Percentiles rank a stretch among this genome's conserved stretches.
Evolutionary conservation across 1,140 invertebrate genomes (phyloP).

Genomic region (Arion vulgaris): DNA sequence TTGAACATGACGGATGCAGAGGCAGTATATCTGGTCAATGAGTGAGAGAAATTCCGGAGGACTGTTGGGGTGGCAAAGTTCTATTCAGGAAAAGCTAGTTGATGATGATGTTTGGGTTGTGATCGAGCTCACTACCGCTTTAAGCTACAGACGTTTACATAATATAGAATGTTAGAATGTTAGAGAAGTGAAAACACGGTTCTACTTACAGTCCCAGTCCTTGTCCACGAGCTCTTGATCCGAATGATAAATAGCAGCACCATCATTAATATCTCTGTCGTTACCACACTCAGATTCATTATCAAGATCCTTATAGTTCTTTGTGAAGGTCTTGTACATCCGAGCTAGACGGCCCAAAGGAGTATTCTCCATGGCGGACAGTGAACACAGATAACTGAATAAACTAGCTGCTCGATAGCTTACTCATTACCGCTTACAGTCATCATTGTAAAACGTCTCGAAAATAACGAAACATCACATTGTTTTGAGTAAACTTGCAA

Average conservation of each 20-base stretch:
- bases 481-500: too few species aligned
- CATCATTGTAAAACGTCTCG: too few species aligned
- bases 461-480: too few species aligned
- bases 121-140: too few species aligned
- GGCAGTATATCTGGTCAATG: too few species aligned
- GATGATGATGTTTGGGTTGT: too few species aligned
- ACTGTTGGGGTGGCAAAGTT: too few species aligned
- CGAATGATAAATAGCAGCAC: slow-evolving; percentile 23
- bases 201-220: slow-evolving; percentile 34
- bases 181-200: neutral
- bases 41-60: too few species aligned
- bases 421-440: neutral
- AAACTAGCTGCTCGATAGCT: neutral
- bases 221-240: slow-evolving; percentile 34
- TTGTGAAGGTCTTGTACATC: slow-evolving; percentile 23
- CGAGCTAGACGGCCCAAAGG: slow-evolving; percentile 26
- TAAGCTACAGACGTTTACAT: too few species aligned
- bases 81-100: too few species aligned
- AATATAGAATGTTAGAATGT: too few species aligned
- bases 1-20: too few species aligned
- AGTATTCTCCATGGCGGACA: slow-evolving; percentile 4
- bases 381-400: neutral
- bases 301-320: slow-evolving; percentile 28
- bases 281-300: neutral
- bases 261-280: neutral